Conservation (phyloP, 2,888 invertebrate genomes). For the Cephus pygmeus region DNA sequence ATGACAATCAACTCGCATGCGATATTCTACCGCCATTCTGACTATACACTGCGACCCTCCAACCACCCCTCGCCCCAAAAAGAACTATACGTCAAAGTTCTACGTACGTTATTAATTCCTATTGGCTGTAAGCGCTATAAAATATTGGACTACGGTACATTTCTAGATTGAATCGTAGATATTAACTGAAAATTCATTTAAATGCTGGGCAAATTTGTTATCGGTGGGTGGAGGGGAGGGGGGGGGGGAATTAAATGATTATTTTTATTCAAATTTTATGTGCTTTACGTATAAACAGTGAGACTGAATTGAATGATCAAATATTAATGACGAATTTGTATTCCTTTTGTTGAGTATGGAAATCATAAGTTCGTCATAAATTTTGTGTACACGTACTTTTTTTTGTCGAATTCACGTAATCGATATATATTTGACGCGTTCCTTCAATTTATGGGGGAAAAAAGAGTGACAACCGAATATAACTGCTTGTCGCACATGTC, state of each 20-base stretch:
- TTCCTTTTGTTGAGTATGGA: background rate
- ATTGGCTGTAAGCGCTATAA: constrained; percentile 16
- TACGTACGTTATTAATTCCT: constrained; percentile 47
- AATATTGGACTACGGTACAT: constrained; percentile 17
- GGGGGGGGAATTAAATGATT: background rate
- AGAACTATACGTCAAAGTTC: constrained; percentile 45
- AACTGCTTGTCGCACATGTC: background rate
- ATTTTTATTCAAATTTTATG: background rate
- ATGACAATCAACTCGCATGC: background rate
- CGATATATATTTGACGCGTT: background rate
- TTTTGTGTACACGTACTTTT: background rate
- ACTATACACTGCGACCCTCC: constrained; percentile 9
- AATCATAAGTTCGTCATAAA: background rate
- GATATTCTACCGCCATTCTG: background rate
- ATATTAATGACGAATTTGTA: background rate
- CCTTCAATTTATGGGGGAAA: background rate
- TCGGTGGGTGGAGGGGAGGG: background rate
- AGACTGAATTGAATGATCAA: background rate
- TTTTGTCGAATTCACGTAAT: background rate
- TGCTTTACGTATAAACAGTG: background rate
- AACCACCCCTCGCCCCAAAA: background rate
- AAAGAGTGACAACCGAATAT: background rate
- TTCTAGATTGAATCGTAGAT: constrained; percentile 48
- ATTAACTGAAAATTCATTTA: constrained; percentile 49
- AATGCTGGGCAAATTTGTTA: background rate